Evolutionary conservation across 1,140 invertebrate species (phyloP).

Genomic region (Bombus polaris): DNA sequence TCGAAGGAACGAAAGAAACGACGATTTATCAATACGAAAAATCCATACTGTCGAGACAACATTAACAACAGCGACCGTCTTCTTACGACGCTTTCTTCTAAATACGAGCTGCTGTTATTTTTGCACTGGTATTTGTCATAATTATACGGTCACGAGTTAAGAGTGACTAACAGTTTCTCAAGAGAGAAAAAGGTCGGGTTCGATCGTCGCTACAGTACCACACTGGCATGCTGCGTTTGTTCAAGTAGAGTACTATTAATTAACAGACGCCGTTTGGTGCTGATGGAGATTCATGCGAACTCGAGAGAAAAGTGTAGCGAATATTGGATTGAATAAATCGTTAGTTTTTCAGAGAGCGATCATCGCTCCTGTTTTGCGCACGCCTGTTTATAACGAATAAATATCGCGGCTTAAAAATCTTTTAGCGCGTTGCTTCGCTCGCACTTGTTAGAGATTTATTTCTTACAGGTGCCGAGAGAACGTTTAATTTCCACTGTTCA

Average conservation of each 20-base stretch:
- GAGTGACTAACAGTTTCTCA: slow-evolving; percentile 15
- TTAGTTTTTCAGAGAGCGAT: neutral
- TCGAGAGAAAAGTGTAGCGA: neutral
- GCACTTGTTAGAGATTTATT: neutral
- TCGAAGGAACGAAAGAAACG: too few species aligned
- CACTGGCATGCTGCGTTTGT: neutral
- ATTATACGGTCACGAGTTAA: slow-evolving; percentile 20
- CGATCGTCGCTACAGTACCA: too few species aligned
- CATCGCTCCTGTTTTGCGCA: neutral
- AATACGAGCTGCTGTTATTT: slow-evolving; percentile 12
- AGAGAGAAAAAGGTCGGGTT: too few species aligned
- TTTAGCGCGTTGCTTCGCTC: neutral
- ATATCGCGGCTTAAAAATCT: neutral
- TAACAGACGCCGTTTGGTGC: slow-evolving; percentile 14
- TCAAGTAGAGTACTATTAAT: neutral
- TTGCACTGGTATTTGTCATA: slow-evolving; percentile 14
- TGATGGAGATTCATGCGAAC: slow-evolving; percentile 25
- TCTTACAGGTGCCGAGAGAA: neutral
- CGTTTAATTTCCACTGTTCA: neutral
- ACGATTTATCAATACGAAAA: neutral
- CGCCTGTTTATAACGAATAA: neutral
- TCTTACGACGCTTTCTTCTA: slow-evolving; percentile 8
- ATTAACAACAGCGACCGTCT: slow-evolving; percentile 16
- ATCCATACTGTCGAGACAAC: neutral
- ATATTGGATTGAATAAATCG: neutral